Evolutionary conservation across 2,797 vertebrate genomes (phyloP), one percentile per base, ranked within the genome.

Genomic region (Threskiornis aethiopicus): DNA sequence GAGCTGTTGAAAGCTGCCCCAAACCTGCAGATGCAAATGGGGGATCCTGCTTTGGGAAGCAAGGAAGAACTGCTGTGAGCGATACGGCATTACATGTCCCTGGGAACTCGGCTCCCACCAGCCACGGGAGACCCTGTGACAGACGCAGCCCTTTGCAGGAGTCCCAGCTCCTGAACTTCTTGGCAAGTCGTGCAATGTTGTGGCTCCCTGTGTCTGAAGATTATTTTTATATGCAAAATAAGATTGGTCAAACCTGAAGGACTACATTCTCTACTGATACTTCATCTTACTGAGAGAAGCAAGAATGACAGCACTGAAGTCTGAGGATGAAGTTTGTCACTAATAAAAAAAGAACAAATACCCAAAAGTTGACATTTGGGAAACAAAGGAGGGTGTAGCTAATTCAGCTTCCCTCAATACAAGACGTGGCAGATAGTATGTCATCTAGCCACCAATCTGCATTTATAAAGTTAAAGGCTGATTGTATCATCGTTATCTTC

Each of bases 41-140:
- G 4, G 22, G 28, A n/a, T 87, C 22, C n/a, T 41, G 13, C 1
- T 1, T 33, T 2, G 11, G 59, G 55, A 75, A 70, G 41, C 65
- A 47, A 3, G 25, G 58, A 76, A 78, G 37, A 55, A 41, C 24
- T 14, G 16, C 25, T 61, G 46, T 1, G 3, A 61, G 22, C n/a
- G 22, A 72, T 13, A 26, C 1, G 67, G 31, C 17, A 14, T 0
- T 3, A 19, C 6, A 5, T 2, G 3, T 24, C 37, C 42, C 44
- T 4, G 6, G 16, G 24, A 84, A 90, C 10, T 39, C 57, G 16
- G 19, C 9, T 58, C 47, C 66, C 37, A n/a, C 5, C 37, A 84
- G 9, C 44, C 62, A 10, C 1, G 0, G 42, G 10, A 79, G 42
- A 66, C 10, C 17, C 41, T 42, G 10, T 22, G 26, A 89, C 10